Conservation (phyloP, 2,797 vertebrate genomes). For the Pseudochirops corinnae region DNA sequence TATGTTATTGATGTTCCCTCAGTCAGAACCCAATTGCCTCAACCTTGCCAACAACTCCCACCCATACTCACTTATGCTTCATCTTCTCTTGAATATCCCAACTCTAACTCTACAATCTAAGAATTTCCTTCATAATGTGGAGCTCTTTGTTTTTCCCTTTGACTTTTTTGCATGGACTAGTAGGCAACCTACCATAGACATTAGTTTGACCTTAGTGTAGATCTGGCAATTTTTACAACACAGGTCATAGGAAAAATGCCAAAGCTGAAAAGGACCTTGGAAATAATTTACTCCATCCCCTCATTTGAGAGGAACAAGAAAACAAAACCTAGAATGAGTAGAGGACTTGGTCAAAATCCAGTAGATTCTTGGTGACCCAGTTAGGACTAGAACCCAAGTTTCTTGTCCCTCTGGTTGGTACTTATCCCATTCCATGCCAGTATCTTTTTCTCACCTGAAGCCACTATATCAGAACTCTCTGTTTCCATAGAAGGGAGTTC, state of each 20-base stretch:
- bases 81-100: background rate
- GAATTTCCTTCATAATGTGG: background rate
- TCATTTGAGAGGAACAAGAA: background rate
- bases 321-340: background rate
- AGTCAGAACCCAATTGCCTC: background rate
- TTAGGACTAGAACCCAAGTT: background rate
- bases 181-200: background rate
- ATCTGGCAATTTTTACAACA: background rate
- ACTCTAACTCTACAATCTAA: background rate
- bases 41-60: background rate
- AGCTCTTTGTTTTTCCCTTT: background rate
- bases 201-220: background rate
- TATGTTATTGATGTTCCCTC: background rate
- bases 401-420: background rate
- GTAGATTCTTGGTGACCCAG: background rate
- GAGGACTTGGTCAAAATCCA: background rate
- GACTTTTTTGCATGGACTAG: background rate
- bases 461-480: background rate
- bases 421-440: background rate
- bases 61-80: background rate
- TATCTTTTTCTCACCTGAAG: background rate
- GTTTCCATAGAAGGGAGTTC: background rate
- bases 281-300: background rate
- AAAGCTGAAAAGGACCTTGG: background rate
- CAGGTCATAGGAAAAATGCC: background rate